Base-by-base conservation (phyloP, 2,797 vertebrate species). In the Clarias platycephalus region DNA sequence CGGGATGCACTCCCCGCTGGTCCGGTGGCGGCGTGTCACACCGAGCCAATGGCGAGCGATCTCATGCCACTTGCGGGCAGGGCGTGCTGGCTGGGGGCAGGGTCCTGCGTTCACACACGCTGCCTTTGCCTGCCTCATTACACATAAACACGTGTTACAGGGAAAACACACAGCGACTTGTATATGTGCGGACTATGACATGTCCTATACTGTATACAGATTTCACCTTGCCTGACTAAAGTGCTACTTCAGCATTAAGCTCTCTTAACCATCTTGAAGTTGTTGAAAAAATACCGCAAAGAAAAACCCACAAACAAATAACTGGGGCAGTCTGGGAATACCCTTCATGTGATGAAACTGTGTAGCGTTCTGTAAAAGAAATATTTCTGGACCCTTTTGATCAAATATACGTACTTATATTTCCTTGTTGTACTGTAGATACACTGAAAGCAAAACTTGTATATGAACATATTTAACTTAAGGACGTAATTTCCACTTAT, bases 41-140 rank as follows among this genome's bases (percentile, higher is more conserved):
- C 93, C 93, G 84, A 95, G 94, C 95, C 94, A 95, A 92, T 95
- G 95, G 86, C 92, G 93, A 81, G 94, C 95, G 88, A 96, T 91
- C 90, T 92, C 92, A 90, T 95, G 95, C 94, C 95, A 95, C 90
- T 94, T 94, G 89, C 94, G 94, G 86, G 86, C 89, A 80, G 91
- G 93, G 88, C 90, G 93, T 93, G 91, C 92, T 90, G 90, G 88
- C 91, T 90, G 92, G 82, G 91, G 92, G 87, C 87, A 91, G 89
- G 89, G 85, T 85, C 85, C 88, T 84, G 90, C 85, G 55, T 90
- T 90, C 84, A 74, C 88, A 86, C 88, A 78, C 68, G 92, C 93
- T 92, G 89, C 93, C 93, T 90, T 94, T 87, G 92, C 93, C 93
- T 94, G 94, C 92, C 93, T 93, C 85, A 82, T 91, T 87, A 88